phyloP scores from a whole-genome alignment of 2,113 vertebrate species.

The Neotoma lepida region DNA sequence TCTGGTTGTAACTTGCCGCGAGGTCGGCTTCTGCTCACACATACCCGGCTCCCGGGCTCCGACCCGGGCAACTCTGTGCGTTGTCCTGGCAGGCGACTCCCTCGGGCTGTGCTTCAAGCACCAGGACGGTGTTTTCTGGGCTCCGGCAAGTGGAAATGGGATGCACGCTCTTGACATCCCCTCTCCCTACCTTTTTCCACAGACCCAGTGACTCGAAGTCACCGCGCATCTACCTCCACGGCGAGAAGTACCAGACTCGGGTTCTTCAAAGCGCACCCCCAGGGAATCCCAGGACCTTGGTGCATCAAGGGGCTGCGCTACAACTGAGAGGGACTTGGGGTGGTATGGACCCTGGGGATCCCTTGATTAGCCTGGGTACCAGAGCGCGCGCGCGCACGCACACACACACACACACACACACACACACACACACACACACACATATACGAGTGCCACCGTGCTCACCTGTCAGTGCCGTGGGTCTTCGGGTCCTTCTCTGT shows the following conservation, averaged over 20 bases:
- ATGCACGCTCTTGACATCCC: neutral
- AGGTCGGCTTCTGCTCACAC: neutral
- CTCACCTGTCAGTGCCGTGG: constrained; percentile 72
- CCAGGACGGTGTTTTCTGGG: too few species aligned
- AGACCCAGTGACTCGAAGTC: neutral
- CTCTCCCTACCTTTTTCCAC: neutral
- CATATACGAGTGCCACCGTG: neutral
- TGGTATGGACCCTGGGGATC: neutral
- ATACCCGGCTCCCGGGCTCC: accelerated
- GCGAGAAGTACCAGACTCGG: neutral
- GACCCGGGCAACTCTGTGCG: accelerated
- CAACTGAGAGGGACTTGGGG: neutral
- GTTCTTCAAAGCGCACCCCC: neutral
- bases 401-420: neutral
- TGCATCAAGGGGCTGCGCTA: neutral
- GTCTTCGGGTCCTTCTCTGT: constrained; percentile 17
- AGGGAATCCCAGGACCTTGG: neutral
- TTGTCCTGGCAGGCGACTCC: accelerated
- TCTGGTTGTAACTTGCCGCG: too few species aligned
- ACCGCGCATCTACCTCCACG: neutral
- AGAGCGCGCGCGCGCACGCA: neutral
- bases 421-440: neutral
- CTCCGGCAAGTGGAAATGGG: accelerated
- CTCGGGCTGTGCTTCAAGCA: neutral
- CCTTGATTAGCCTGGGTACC: neutral